Percentiles rank a stretch among this genome's conserved stretches.
phyloP scores from a whole-genome alignment of 1,140 invertebrate genomes.

The Apis laboriosa region DNA sequence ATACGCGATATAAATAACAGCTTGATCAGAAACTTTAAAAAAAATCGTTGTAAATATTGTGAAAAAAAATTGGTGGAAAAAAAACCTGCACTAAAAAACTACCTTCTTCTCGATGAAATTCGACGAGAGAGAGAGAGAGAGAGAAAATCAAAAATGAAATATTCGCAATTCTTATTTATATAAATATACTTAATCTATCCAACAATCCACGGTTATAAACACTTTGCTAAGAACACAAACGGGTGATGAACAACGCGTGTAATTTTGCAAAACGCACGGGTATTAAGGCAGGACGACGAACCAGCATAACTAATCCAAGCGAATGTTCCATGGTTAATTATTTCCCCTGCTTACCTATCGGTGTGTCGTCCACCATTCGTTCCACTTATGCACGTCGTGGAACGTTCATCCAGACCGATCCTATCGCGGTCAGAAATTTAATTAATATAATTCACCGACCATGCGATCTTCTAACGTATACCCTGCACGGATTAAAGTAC shows the following conservation, averaged over 20 bases:
- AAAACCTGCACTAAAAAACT: no score
- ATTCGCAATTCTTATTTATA: background rate
- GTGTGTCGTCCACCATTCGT: conserved; percentile 41
- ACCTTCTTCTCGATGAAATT: background rate
- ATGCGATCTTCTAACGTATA: conserved; percentile 62
- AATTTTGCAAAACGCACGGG: conserved; percentile 11
- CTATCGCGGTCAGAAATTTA: conserved; percentile 59
- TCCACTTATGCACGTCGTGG: conserved; percentile 38
- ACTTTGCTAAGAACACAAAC: background rate
- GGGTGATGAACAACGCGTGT: background rate
- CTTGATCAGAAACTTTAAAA: no score
- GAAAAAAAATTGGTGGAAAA: no score
- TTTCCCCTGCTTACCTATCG: conserved; percentile 52
- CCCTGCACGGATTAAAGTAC: conserved; percentile 48
- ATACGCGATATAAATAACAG: no score
- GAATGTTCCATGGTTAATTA: conserved; percentile 54
- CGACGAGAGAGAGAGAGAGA: background rate
- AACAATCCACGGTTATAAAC: background rate
- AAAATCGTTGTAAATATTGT: no score
- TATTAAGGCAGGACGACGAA: background rate
- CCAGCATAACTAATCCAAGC: conserved; percentile 29
- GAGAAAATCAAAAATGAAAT: background rate
- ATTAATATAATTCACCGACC: conserved; percentile 69
- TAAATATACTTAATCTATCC: background rate
- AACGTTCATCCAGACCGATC: conserved; percentile 38